These are phyloP conservation scores for Trichacis sp. DNA, from an alignment of 2,888 invertebrate genomes.

Conservation along the genomic window DNA sequence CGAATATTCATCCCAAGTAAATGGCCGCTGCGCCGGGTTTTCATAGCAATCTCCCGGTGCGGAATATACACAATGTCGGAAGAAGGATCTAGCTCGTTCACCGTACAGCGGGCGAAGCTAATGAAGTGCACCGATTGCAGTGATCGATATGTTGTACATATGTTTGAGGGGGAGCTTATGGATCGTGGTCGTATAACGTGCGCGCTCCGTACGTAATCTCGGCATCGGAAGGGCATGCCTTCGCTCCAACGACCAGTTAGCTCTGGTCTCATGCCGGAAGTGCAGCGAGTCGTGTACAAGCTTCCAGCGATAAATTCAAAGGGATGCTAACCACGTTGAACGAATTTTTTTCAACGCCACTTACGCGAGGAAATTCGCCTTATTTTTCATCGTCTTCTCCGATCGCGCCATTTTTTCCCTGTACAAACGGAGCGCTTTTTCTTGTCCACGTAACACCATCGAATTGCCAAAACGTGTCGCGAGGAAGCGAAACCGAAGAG, in stretches of 20 bases:
- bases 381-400: not conserved
- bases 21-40: not conserved
- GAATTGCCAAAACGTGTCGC: constrained; percentile 31
- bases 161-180: constrained; percentile 16
- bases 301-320: constrained; percentile 38
- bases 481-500: constrained; percentile 11
- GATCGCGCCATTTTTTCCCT: too few relatives aligned
- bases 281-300: constrained; percentile 36
- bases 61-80: constrained; percentile 16
- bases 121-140: constrained; percentile 40
- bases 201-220: constrained; percentile 27
- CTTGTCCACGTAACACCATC: constrained; percentile 5
- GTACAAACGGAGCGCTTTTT: not conserved
- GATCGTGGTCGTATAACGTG: constrained; percentile 14
- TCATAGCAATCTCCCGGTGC: not conserved
- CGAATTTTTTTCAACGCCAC: constrained; percentile 31
- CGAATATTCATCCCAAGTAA: too few relatives aligned
- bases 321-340: constrained; percentile 32
- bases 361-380: constrained; percentile 20
- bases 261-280: constrained; percentile 34
- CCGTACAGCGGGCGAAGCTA: constrained; percentile 17
- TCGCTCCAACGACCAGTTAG: constrained; percentile 23
- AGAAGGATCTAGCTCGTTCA: constrained; percentile 12
- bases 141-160: constrained; percentile 41
- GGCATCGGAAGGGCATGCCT: constrained; percentile 30